These are phyloP conservation scores for Arothron firmamentum DNA, from an alignment of 2,113 vertebrate species.

Conservation along the genomic window DNA sequence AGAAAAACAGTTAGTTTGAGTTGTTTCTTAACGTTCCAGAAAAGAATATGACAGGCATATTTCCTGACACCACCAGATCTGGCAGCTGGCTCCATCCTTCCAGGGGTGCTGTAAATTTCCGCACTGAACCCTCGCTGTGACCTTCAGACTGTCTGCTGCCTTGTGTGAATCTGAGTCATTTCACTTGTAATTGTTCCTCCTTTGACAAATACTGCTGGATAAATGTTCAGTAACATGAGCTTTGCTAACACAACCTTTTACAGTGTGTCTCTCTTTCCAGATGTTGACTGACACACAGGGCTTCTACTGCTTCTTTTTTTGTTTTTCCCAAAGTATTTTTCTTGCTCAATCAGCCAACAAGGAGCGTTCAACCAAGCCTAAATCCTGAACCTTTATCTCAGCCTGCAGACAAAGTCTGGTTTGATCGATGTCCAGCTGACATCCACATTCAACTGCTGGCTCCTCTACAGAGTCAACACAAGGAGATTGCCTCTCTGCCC, in stretches of 20 bases:
- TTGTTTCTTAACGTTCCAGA: background rate
- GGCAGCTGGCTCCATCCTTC: no score
- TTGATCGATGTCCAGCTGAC: constrained; percentile 42
- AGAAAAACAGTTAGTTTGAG: background rate
- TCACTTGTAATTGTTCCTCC: constrained; percentile 2
- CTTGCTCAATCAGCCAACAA: constrained; percentile 6
- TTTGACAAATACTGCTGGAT: constrained; percentile 1
- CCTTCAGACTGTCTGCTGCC: no score
- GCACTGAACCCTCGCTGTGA: no score
- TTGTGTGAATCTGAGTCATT: no score
- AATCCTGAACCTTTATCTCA: constrained; percentile 41
- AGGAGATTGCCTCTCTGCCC: constrained; percentile 55
- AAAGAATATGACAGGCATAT: no score
- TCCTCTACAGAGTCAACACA: constrained; percentile 32
- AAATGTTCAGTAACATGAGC: constrained; percentile 5
- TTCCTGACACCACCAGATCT: no score
- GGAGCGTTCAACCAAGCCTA: constrained; percentile 26
- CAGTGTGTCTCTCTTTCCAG: background rate
- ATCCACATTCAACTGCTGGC: constrained; percentile 42
- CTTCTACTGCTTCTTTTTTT: background rate
- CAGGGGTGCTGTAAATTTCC: no score
- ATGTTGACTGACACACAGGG: constrained; percentile 3
- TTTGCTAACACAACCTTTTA: constrained; percentile 3
- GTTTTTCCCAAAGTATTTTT: constrained; percentile 16
- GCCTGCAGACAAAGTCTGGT: constrained; percentile 14